phyloP scores from a whole-genome alignment of 2,797 vertebrate genomes.

The Arnoldichthys spilopterus region DNA sequence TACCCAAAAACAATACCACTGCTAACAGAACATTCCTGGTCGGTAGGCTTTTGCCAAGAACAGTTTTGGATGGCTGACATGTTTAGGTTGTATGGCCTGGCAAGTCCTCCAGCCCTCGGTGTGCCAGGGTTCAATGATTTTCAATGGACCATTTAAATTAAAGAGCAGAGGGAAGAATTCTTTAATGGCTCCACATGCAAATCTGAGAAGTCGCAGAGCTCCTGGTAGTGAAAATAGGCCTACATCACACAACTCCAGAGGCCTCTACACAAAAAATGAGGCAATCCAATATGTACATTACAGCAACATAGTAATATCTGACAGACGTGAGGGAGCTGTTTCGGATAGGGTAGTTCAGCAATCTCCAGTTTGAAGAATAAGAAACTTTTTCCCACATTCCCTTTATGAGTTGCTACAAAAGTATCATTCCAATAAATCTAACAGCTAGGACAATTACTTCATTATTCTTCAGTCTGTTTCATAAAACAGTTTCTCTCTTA shows the following conservation, averaged over 20 bases:
- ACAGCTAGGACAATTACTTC: not conserved
- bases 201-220: conserved; percentile 53
- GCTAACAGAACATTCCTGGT: conserved; percentile 47
- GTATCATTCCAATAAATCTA: conserved; percentile 23
- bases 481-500: not conserved
- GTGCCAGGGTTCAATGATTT: conserved; percentile 54
- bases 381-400: not conserved
- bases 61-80: conserved; percentile 52
- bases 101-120: conserved; percentile 50
- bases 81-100: conserved; percentile 56
- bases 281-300: conserved; percentile 21
- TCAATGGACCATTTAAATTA: conserved; percentile 59
- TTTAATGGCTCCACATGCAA: conserved; percentile 54
- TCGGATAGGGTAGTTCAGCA: conserved; percentile 30
- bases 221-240: conserved; percentile 39
- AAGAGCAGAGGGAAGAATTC: conserved; percentile 58
- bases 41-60: conserved; percentile 52
- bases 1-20: conserved; percentile 53
- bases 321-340: conserved; percentile 17
- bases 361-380: conserved; percentile 3
- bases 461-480: not conserved
- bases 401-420: conserved; percentile 29
- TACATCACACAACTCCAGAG: conserved; percentile 24
- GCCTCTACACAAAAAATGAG: conserved; percentile 10
- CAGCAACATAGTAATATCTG: conserved; percentile 33